These are phyloP conservation scores for Austrofundulus limnaeus DNA, from an alignment of 2,113 vertebrate species.

Conservation along the genomic window DNA sequence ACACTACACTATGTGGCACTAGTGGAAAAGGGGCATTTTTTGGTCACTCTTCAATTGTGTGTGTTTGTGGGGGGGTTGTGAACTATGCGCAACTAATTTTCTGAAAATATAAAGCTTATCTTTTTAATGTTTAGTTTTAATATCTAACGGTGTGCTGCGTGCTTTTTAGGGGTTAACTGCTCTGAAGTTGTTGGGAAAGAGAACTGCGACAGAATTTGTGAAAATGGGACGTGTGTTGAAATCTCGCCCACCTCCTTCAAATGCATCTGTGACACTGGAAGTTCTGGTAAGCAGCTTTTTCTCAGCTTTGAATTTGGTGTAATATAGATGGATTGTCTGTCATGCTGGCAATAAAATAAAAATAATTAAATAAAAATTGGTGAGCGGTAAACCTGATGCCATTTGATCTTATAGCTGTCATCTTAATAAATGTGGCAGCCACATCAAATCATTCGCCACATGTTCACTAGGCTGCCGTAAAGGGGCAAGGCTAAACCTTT, in stretches of 20 bases:
- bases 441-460: constrained; percentile 47
- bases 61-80: no score
- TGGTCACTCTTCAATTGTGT: no score
- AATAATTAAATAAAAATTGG: no score
- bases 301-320: not conserved
- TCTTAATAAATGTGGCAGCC: constrained; percentile 44
- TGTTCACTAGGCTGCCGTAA: constrained; percentile 38
- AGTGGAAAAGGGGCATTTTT: no score
- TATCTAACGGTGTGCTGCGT: constrained; percentile 23
- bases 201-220: constrained; percentile 76
- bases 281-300: constrained; percentile 76
- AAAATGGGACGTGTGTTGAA: constrained; percentile 75
- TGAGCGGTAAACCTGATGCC: constrained; percentile 29
- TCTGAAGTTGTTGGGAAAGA: constrained; percentile 77
- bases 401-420: constrained; percentile 42
- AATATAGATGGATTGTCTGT: constrained; percentile 19
- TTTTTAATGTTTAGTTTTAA: not conserved
- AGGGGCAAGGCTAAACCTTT: constrained; percentile 35
- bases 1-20: no score
- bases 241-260: constrained; percentile 72
- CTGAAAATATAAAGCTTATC: not conserved
- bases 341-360: not conserved
- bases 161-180: constrained; percentile 81
- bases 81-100: no score
- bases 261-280: constrained; percentile 75